Conservation (phyloP, 2,797 vertebrate species). For the Manis pentadactyla region DNA sequence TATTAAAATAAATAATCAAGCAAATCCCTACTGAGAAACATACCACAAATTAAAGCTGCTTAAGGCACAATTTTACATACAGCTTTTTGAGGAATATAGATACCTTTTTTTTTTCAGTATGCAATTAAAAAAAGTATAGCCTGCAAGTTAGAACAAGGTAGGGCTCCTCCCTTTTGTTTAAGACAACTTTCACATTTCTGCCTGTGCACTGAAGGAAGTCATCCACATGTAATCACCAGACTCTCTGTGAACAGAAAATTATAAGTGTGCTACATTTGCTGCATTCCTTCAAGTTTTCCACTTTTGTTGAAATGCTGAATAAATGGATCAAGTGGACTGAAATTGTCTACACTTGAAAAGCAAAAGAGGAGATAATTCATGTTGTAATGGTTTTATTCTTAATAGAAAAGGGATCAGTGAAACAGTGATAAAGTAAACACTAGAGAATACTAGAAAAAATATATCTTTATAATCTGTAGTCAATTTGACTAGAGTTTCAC, state of each 20-base stretch:
- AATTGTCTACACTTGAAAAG: slow-evolving; percentile 46
- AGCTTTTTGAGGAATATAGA: slow-evolving; percentile 72
- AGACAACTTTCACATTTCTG: slow-evolving; percentile 61
- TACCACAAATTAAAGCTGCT: slow-evolving; percentile 79
- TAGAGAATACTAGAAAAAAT: slow-evolving; percentile 49
- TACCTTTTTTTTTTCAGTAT: slow-evolving; percentile 61
- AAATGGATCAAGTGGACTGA: slow-evolving; percentile 61
- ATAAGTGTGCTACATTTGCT: slow-evolving; percentile 55
- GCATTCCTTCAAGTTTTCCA: slow-evolving; percentile 56
- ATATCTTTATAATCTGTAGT: neutral
- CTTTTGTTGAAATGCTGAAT: slow-evolving; percentile 68
- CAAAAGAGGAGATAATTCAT: neutral
- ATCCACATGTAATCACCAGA: slow-evolving; percentile 66
- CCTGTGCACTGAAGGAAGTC: slow-evolving; percentile 64
- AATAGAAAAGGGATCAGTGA: neutral
- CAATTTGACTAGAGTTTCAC: slow-evolving; percentile 3
- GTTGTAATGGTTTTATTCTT: slow-evolving; percentile 20
- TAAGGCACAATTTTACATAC: slow-evolving; percentile 78
- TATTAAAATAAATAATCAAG: slow-evolving; percentile 87
- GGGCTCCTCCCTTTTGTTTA: slow-evolving; percentile 71
- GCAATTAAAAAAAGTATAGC: slow-evolving; percentile 64
- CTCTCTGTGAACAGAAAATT: slow-evolving; percentile 71
- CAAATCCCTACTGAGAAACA: slow-evolving; percentile 72
- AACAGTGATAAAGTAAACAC: slow-evolving; percentile 6
- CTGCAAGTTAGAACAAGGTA: slow-evolving; percentile 79